A percentile compares a stretch with the other conserved stretches of the same genome.
phyloP scores from a whole-genome alignment of 2,888 invertebrate genomes.

The Drosophila anomalata region DNA sequence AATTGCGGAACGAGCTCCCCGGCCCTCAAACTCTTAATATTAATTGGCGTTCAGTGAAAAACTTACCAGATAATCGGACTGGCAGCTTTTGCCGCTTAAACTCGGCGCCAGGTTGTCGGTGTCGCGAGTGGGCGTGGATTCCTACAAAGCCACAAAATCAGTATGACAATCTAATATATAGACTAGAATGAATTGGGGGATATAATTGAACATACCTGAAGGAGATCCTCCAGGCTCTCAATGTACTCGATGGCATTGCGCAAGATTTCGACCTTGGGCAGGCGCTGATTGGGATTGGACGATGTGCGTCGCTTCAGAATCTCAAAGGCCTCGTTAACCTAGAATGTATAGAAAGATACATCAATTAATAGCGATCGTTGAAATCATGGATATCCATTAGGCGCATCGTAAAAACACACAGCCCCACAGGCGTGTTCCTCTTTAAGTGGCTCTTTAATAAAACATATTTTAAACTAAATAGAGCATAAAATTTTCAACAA shows the following conservation, averaged over 20 bases:
- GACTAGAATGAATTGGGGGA: neutral
- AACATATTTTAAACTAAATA: slow-evolving; percentile 77
- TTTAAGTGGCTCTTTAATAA: slow-evolving; percentile 76
- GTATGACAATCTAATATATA: slow-evolving; percentile 1
- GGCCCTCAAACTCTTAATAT: slow-evolving; percentile 56
- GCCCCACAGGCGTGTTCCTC: slow-evolving; percentile 28
- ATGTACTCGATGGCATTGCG: slow-evolving; percentile 99
- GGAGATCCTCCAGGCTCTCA: slow-evolving; percentile 93
- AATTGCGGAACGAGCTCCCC: slow-evolving; percentile 72
- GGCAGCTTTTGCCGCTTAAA: slow-evolving; percentile 80
- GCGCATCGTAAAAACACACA: slow-evolving; percentile 55
- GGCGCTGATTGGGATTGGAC: slow-evolving; percentile 96
- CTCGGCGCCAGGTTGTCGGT: slow-evolving; percentile 81
- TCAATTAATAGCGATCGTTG: slow-evolving; percentile 58
- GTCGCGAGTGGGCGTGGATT: slow-evolving; percentile 81
- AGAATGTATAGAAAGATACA: slow-evolving; percentile 58
- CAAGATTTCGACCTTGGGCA: slow-evolving; percentile 98
- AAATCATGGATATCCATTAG: slow-evolving; percentile 71
- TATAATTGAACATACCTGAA: slow-evolving; percentile 85
- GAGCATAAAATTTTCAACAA: slow-evolving; percentile 76
- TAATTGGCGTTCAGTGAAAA: slow-evolving; percentile 72
- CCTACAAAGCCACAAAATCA: slow-evolving; percentile 60
- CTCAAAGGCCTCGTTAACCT: slow-evolving; percentile 99
- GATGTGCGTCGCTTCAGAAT: slow-evolving; percentile 95
- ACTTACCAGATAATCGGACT: slow-evolving; percentile 84